Evolutionary conservation across 2,113 vertebrate species (phyloP).

Genomic region (Solea senegalensis): DNA sequence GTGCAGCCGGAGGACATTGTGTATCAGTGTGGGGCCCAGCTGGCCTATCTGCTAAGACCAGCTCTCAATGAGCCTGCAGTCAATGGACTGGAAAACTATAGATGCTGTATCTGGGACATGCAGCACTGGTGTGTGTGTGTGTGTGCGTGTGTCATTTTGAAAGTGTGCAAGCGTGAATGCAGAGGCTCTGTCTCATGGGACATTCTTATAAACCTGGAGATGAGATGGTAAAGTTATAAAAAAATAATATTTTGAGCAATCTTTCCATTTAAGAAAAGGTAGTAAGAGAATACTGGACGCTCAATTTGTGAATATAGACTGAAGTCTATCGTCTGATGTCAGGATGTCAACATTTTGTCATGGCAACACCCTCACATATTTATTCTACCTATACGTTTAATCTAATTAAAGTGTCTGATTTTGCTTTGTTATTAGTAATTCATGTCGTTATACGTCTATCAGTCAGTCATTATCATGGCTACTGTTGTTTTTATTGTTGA

Average conservation of each 20-base stretch:
- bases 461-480: too few species aligned
- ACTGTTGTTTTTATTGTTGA: too few species aligned
- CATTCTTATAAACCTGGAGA: conserved; percentile 55
- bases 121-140: conserved; percentile 66
- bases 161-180: conserved; percentile 55
- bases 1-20: conserved; percentile 70
- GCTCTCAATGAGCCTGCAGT: conserved; percentile 76
- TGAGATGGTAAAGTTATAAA: conserved; percentile 50
- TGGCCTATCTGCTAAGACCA: conserved; percentile 80
- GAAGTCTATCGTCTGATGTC: not conserved
- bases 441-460: too few species aligned
- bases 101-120: conserved; percentile 74
- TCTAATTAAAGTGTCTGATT: too few species aligned
- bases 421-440: too few species aligned
- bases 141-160: conserved; percentile 45
- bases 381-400: too few species aligned
- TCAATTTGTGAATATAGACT: not conserved
- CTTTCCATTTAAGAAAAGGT: not conserved
- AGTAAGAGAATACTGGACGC: not conserved
- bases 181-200: conserved; percentile 49
- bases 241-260: conserved; percentile 57
- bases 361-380: too few species aligned
- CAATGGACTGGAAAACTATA: conserved; percentile 77
- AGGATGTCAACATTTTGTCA: too few species aligned
- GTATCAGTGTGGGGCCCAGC: conserved; percentile 78